A percentile compares a stretch with the other conserved stretches of the same genome.
These are phyloP conservation scores for Nudaria mundana DNA, from an alignment of 2,888 invertebrate species.

Conservation along the genomic window DNA sequence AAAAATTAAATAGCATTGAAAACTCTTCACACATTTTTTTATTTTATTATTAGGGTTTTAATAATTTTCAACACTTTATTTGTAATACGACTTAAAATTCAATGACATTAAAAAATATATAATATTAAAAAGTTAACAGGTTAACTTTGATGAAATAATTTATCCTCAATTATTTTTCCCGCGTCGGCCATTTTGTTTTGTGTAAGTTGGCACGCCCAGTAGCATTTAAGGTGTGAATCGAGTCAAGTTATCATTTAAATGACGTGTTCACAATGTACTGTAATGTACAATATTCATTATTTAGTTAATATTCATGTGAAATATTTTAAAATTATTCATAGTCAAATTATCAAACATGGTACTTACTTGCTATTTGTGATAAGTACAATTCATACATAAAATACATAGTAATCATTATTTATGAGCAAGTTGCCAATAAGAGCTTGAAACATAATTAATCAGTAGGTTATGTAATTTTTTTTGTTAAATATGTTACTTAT, in stretches of 20 bases:
- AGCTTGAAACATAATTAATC: too few species aligned
- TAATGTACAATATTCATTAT: too few species aligned
- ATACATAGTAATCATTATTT: too few species aligned
- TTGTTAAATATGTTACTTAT: too few species aligned
- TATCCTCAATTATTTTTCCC: conserved; percentile 56
- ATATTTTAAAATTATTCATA: neutral
- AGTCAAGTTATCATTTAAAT: too few species aligned
- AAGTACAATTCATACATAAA: too few species aligned
- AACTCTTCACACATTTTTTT: conserved; percentile 36
- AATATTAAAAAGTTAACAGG: conserved; percentile 39
- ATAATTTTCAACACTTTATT: conserved; percentile 14
- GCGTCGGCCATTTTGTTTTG: conserved; percentile 53
- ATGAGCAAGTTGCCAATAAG: too few species aligned
- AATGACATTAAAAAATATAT: conserved; percentile 3
- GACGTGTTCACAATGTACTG: neutral
- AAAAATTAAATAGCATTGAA: too few species aligned
- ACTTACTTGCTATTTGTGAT: too few species aligned
- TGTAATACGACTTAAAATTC: conserved; percentile 13
- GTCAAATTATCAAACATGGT: too few species aligned
- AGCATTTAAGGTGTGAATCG: conserved; percentile 29
- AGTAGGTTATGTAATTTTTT: too few species aligned
- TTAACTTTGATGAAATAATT: conserved; percentile 66
- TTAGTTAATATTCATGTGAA: too few species aligned
- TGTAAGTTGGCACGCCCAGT: conserved; percentile 52
- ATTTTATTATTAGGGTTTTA: conserved; percentile 12